Base-by-base conservation (phyloP, 2,113 vertebrate genomes). In the Hyperoodon ampullatus region DNA sequence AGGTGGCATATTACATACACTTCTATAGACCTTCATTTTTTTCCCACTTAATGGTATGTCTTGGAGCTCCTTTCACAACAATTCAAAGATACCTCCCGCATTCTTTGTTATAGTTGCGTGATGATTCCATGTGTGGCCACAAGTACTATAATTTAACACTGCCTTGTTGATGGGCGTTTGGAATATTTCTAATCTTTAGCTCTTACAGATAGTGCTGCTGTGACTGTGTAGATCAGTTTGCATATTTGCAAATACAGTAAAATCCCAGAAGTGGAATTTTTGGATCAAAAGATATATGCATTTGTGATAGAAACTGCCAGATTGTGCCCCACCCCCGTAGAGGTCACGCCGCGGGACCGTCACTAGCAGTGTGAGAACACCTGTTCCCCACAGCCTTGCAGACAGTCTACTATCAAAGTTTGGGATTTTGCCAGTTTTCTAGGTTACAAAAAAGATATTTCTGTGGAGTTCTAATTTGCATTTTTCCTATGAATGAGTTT, bases 401-500 rank as follows among this genome's bases (percentile, higher is more conserved):
- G 44, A 13, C 26, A 55, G 65, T 58, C 65, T 33, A 19, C 68
- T 39, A n/a, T 15, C 47, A 53, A 18, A 66, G 24, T 42, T n/a
- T 74, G n/a, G 72, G n/a, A 24, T 58, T 13, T 74, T 86, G 47
- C 86, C 72, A 33, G 18, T 80, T 85, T 66, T 93, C 80, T 81
- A 44, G 26, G 39, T 71, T 78, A 26, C 30, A 30, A 63, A 70
- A 83, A 88, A 42, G 19, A 1, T 18, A 3, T 91, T 42, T 75
- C 88, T 68, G 10, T 92, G 21, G 39, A 47, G 44, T 72, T 80
- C 28, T 85, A 14, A 44, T 81, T 65, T 86, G n/a, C 44, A n/a
- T 93, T 93, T 93, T 93, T 39, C 39, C 86, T 28, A 12, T 85
- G 50, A 90, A 53, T 55, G 47, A 75, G 26, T 42, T 60, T 72